Evolutionary conservation across 2,113 vertebrate species (phyloP).

Genomic region (Tragelaphus strepsiceros): DNA sequence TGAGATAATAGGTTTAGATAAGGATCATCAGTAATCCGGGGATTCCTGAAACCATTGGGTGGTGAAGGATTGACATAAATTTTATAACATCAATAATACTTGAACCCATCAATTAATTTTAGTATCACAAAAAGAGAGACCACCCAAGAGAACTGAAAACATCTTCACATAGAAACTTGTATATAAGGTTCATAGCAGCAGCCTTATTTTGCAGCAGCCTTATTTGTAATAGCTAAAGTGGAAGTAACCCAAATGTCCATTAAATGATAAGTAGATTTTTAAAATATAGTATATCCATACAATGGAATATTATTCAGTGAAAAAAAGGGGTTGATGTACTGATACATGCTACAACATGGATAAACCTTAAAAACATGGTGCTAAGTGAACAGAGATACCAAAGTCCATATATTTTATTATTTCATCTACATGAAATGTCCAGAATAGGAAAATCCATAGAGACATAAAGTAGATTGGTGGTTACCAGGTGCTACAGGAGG

Average conservation of each 20-base stretch:
- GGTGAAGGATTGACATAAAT: not conserved
- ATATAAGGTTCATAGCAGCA: not conserved
- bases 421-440: not conserved
- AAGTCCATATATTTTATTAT: not conserved
- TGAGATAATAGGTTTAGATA: slow-evolving; percentile 16
- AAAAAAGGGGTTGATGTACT: not conserved
- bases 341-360: not conserved
- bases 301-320: not conserved
- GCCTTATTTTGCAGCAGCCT: not conserved
- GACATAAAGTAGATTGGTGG: not conserved
- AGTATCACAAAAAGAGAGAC: not conserved
- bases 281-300: not conserved
- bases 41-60: not conserved
- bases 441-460: not conserved
- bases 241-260: not conserved
- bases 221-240: not conserved
- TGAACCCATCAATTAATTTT: not conserved
- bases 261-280: not conserved
- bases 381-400: not conserved
- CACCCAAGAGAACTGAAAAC: not conserved
- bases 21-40: not conserved
- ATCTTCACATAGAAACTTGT: not conserved
- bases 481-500: not conserved
- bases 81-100: not conserved
- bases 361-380: not conserved